Conservation (phyloP, 2,113 vertebrate species). For the Nothobranchius furzeri region DNA sequence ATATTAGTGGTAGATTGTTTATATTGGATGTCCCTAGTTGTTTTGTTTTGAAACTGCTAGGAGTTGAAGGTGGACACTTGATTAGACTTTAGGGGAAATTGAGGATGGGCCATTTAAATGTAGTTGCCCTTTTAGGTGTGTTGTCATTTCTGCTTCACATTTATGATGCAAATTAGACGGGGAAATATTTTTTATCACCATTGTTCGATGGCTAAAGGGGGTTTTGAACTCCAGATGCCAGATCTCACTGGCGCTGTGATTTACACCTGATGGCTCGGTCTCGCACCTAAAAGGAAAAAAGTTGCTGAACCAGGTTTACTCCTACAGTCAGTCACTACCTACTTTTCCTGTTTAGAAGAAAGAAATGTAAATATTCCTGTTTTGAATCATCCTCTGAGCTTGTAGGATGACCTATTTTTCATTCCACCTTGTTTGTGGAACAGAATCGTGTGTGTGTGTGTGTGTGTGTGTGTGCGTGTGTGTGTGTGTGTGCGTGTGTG, state of each 20-base stretch:
- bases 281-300: slow-evolving; percentile 6
- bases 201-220: not conserved
- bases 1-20: no score
- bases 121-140: no score
- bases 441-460: not conserved
- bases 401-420: not conserved
- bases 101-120: no score
- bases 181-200: no score
- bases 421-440: slow-evolving; percentile 29
- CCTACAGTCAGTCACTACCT: not conserved
- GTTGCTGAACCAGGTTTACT: slow-evolving; percentile 9
- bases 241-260: not conserved
- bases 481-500: not conserved
- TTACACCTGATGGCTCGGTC: not conserved
- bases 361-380: slow-evolving; percentile 10
- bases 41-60: no score
- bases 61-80: no score
- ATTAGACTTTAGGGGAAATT: no score
- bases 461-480: no score
- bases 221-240: not conserved
- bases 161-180: no score
- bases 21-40: no score
- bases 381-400: slow-evolving; percentile 3
- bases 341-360: slow-evolving; percentile 7
- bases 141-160: no score